Evolutionary conservation across 2,888 invertebrate species (phyloP), one percentile per base, ranked within the genome.

Genomic region (Philopedon plagiatum): DNA sequence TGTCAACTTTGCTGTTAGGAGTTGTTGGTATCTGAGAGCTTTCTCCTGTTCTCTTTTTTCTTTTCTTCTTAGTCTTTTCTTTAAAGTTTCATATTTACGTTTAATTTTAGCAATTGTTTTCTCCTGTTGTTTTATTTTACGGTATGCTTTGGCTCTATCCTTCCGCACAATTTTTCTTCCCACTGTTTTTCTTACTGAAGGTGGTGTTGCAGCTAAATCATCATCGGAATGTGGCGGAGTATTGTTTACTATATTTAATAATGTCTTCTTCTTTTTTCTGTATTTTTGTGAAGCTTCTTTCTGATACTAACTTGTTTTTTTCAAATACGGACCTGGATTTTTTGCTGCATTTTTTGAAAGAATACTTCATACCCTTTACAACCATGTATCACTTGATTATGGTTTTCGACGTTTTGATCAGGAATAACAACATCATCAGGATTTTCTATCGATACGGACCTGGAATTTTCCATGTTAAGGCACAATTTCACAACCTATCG

Each of bases 1-100:
- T 32, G n/a, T 58, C 15, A 11, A 58, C 58, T 58, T 58, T 58
- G n/a, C 13, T 58, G 9, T 58, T 58, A 15, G 37, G 58, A 7
- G 34, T n/a, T 8, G 18, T 8, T 2, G 34, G 11, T 8, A 34
- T 2, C 34, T 4, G 9, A 7, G 32, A 15, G 32, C 21, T 51
- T 51, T 51, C 13, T n/a, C 4, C 26, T 26, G 19, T 21, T 9
- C 49, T 19, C 21, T 49, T 49, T 56, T 18, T 32, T 19, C 9
- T 58, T 32, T 32, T 21, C 37, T 57, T 15, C 37, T 26, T 58
- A 19, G 18, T 58, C 13, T 34, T 21, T 58, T 58, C 58, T 37
- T 29, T 15, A 56, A 34, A 7, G 29, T n/a, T 32, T 56, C 37
- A 29, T n/a, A 9, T 56, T 56, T 56, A 23, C 37, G 21, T 34